Conservation (phyloP, 2,797 vertebrate genomes). For the Urosaurus nigricauda region DNA sequence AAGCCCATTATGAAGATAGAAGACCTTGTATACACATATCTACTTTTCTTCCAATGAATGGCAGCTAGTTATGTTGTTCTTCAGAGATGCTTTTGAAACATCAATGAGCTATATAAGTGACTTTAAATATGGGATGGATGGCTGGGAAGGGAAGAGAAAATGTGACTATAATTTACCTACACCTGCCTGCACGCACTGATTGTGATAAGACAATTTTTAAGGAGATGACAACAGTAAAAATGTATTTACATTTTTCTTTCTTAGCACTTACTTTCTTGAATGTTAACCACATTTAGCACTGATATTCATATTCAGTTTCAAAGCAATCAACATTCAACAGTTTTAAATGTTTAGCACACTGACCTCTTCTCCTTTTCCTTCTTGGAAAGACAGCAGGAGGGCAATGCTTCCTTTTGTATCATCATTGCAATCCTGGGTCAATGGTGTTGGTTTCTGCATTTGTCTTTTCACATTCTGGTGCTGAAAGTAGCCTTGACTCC, state of each 20-base stretch:
- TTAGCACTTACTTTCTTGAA: slow-evolving; percentile 39
- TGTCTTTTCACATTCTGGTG: too few relatives aligned
- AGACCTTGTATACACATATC: neutral
- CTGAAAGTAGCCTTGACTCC: too few relatives aligned
- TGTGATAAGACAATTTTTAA: neutral
- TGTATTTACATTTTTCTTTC: slow-evolving; percentile 36
- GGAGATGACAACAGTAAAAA: neutral
- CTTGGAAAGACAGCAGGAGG: too few relatives aligned
- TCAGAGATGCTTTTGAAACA: neutral
- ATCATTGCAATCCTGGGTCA: too few relatives aligned
- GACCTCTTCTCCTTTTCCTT: too few relatives aligned
- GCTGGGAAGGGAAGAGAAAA: too few relatives aligned
- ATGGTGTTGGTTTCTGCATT: too few relatives aligned
- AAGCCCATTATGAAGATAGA: neutral
- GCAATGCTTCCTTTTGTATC: too few relatives aligned
- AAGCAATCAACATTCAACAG: slow-evolving; percentile 65
- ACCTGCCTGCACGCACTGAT: neutral
- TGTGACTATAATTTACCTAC: too few relatives aligned
- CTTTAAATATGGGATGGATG: neutral
- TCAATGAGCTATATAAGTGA: neutral
- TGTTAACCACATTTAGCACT: slow-evolving; percentile 35
- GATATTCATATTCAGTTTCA: slow-evolving; percentile 66
- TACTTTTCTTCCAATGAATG: neutral
- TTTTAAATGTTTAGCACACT: slow-evolving; percentile 33
- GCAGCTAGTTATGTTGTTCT: neutral